Conservation (phyloP, 1,140 invertebrate species). For the Hylaeus anthracinus region DNA sequence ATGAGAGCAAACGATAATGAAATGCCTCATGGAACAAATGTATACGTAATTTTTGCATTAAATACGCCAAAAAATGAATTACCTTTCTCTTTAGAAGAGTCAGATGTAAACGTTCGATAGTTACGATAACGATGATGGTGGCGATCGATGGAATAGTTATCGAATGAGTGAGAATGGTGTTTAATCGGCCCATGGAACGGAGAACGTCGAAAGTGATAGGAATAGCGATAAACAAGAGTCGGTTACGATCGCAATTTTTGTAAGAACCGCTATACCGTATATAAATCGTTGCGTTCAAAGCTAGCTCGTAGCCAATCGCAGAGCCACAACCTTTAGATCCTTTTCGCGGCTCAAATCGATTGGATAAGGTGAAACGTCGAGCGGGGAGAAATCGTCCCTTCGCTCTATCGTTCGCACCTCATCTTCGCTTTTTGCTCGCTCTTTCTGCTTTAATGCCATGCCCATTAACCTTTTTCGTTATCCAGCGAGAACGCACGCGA, state of each 20-base stretch:
- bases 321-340: slow-evolving; percentile 15
- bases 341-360: slow-evolving; percentile 26
- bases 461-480: slow-evolving; percentile 36
- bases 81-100: too few species aligned
- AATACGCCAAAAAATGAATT: too few species aligned
- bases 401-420: slow-evolving; percentile 44
- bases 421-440: slow-evolving; percentile 28
- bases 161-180: background rate
- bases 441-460: slow-evolving; percentile 31
- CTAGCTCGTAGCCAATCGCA: background rate
- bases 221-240: background rate
- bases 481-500: background rate
- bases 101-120: background rate
- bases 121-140: background rate
- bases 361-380: background rate
- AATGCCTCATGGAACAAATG: too few species aligned
- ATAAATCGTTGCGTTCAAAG: slow-evolving; percentile 22
- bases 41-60: too few species aligned
- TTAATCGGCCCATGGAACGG: too few species aligned
- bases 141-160: background rate
- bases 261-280: slow-evolving; percentile 3
- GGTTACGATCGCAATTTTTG: background rate
- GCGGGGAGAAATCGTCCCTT: slow-evolving; percentile 32
- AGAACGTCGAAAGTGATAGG: background rate
- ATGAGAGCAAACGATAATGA: background rate